phyloP scores from a whole-genome alignment of 2,797 vertebrate genomes.

The Micropoecilia bifurca region DNA sequence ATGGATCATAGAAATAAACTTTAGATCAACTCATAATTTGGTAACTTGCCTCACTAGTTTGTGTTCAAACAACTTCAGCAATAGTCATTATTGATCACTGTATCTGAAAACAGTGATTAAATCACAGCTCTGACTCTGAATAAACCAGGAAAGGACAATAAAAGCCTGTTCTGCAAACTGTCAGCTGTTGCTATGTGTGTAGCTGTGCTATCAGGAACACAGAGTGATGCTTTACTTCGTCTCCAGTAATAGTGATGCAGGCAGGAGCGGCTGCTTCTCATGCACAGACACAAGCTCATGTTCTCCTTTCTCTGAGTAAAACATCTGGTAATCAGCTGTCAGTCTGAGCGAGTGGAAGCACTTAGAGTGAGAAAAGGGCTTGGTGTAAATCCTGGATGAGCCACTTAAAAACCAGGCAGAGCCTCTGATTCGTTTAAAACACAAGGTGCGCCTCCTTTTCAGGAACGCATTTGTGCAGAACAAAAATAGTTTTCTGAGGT shows the following conservation, averaged over 20 bases:
- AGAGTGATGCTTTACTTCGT: conserved; percentile 37
- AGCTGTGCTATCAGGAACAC: conserved; percentile 22
- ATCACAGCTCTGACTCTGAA: neutral
- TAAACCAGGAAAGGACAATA: conserved; percentile 10
- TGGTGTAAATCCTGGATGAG: conserved; percentile 26
- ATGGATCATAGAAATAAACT: too few species aligned
- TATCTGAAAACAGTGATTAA: neutral
- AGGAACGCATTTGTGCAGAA: neutral
- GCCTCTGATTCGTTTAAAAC: neutral
- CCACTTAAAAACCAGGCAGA: conserved; percentile 15
- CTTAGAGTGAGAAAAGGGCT: conserved; percentile 30
- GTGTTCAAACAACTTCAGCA: neutral
- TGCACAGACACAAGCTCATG: conserved; percentile 5
- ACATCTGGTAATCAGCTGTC: conserved; percentile 37
- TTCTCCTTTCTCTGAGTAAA: conserved; percentile 18
- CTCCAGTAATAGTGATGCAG: conserved; percentile 40
- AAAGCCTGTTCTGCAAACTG: conserved; percentile 2
- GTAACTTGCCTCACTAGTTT: neutral
- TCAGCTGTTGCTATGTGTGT: neutral
- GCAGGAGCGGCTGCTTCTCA: neutral
- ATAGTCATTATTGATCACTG: neutral
- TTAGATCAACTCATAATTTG: too few species aligned
- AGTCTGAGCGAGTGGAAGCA: conserved; percentile 35
- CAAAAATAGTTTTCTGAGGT: neutral
- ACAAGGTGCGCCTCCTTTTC: neutral